A percentile compares a stretch with the other conserved stretches of the same genome.
phyloP scores from a whole-genome alignment of 1,140 invertebrate genomes.

The Sitophilus oryzae region DNA sequence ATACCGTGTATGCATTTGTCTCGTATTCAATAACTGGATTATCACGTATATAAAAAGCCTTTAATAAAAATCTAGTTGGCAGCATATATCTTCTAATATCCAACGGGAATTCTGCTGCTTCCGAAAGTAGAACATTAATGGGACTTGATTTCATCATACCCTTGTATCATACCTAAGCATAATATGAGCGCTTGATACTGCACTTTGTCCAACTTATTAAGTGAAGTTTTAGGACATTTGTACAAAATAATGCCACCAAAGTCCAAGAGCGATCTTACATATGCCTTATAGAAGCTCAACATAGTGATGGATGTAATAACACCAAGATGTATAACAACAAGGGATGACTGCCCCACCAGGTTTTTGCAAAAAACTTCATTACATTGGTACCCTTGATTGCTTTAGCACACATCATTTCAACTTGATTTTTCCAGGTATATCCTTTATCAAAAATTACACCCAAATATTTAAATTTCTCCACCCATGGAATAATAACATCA shows the following conservation, averaged over 20 bases:
- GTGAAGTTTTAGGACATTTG: too few relatives aligned
- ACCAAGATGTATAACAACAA: too few relatives aligned
- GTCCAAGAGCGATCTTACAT: too few relatives aligned
- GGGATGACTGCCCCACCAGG: background rate
- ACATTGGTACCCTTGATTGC: too few relatives aligned
- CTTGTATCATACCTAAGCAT: too few relatives aligned
- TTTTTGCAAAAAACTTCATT: too few relatives aligned
- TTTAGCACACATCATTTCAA: too few relatives aligned
- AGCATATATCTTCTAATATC: background rate
- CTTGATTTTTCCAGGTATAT: too few relatives aligned
- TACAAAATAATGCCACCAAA: too few relatives aligned
- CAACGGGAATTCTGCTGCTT: background rate
- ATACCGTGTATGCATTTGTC: background rate
- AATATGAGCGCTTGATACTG: too few relatives aligned
- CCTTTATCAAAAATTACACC: background rate
- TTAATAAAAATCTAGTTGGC: background rate
- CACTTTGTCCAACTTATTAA: too few relatives aligned
- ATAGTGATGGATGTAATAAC: too few relatives aligned
- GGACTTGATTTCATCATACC: conserved; percentile 1
- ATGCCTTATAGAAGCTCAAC: background rate
- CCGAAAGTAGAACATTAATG: background rate
- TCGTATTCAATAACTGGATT: background rate
- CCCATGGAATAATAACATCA: background rate
- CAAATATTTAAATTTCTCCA: conserved; percentile 4
- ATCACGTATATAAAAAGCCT: background rate